phyloP scores from a whole-genome alignment of 2,888 invertebrate genomes.

The Tineola bisselliella region DNA sequence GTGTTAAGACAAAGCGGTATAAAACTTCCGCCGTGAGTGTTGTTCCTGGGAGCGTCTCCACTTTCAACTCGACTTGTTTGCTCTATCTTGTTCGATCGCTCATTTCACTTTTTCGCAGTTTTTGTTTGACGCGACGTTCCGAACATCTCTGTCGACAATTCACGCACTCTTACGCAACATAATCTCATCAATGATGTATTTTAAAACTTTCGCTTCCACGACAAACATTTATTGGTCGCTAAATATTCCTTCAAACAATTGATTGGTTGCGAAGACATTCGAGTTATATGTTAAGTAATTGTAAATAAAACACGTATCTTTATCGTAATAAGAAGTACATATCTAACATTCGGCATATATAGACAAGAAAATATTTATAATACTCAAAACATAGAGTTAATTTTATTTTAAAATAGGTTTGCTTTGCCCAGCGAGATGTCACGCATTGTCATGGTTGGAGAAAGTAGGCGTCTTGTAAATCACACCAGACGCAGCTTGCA shows the following conservation, averaged over 20 bases:
- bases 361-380: too few species aligned
- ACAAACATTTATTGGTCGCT: not conserved
- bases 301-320: too few species aligned
- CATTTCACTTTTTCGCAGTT: conserved; percentile 11
- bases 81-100: conserved; percentile 12
- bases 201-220: conserved; percentile 10
- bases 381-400: not conserved
- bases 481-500: not conserved
- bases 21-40: conserved; percentile 6
- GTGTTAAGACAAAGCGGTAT: not conserved
- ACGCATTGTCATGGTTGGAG: not conserved
- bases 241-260: not conserved
- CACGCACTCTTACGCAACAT: conserved; percentile 7
- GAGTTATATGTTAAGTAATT: not conserved
- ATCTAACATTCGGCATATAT: too few species aligned
- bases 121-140: not conserved
- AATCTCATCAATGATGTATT: conserved; percentile 5
- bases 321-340: too few species aligned
- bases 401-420: not conserved
- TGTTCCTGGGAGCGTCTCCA: conserved; percentile 3
- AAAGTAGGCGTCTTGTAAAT: conserved; percentile 5
- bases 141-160: conserved; percentile 11
- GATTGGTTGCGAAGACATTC: not conserved
- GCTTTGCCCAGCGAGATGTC: not conserved
- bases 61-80: conserved; percentile 6